Evolutionary conservation across 2,113 vertebrate genomes (phyloP), one percentile per base, ranked within the genome.

Genomic region (Ictalurus furcatus): DNA sequence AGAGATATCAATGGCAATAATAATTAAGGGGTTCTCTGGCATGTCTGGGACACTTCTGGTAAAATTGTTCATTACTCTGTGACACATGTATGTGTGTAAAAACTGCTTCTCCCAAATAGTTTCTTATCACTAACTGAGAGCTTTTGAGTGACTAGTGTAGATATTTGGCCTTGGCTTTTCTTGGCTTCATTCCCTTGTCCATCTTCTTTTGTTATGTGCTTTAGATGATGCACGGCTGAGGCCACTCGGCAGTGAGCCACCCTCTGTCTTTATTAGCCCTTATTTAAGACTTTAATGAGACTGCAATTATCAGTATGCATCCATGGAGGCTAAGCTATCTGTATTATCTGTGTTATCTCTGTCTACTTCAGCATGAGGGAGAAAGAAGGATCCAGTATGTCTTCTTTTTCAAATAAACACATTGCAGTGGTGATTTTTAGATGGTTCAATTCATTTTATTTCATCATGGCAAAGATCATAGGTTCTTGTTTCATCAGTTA

Each of bases 241-340:
- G n/a, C 12, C 84, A 82, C 48, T 19, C 85, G 74, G 63, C 13
- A 58, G 23, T 40, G 19, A 54, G 56, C 81, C 73, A 52, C 34
- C 44, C 85, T 84, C 30, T n/a, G 44, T 85, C 48, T 74, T 88
- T 80, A 71, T 85, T 73, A 65, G 56, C 21, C 44, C 8, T 90
- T 84, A 88, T 88, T 90, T 86, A 86, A 84, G 79, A 69, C 76
- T 71, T 61, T 82, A 90, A 73, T 90, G 78, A 88, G 84, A 85
- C 83, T 52, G 28, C 34, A 65, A 17, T 69, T 86, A 84, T 40
- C 37, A 61, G 74, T 78, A 82, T 73, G 48, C 23, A 48, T 61
- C 23, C 48, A 21, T 56, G 25, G 69, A 86, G 71, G 25, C 82
- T 61, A 28, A 25, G 25, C 58, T 88, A 84, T 69, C 37, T 74